Percentiles rank a stretch among this genome's conserved stretches.
These are phyloP conservation scores for Lomographa bimaculata DNA, from an alignment of 2,888 invertebrate species.

Conservation along the genomic window DNA sequence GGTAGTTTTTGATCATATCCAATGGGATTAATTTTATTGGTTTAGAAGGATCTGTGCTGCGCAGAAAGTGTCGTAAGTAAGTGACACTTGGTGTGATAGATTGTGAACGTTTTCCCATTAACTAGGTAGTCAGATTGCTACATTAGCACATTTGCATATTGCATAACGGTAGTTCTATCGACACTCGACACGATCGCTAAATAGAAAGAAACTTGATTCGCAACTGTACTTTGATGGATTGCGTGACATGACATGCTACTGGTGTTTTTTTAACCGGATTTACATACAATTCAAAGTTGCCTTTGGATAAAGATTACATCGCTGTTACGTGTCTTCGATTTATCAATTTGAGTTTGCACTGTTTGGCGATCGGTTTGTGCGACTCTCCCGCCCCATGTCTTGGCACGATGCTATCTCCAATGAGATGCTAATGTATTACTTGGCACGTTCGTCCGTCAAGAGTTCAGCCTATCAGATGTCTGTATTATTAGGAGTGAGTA, in stretches of 20 bases:
- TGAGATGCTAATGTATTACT: conserved; percentile 78
- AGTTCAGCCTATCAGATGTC: conserved; percentile 63
- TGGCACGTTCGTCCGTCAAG: conserved; percentile 63
- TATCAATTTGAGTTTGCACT: conserved; percentile 44
- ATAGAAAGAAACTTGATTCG: conserved; percentile 40
- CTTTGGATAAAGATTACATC: conserved; percentile 33
- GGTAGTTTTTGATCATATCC: conserved; percentile 5
- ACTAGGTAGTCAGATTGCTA: conserved; percentile 25
- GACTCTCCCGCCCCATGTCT: conserved; percentile 49
- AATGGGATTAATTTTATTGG: too few relatives aligned
- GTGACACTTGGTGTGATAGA: conserved; percentile 37
- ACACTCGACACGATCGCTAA: conserved; percentile 22
- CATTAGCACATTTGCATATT: conserved; percentile 39
- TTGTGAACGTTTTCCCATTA: conserved; percentile 38
- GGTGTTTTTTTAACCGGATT: conserved; percentile 14
- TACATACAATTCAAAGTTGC: conserved; percentile 19
- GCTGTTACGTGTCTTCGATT: conserved; percentile 41
- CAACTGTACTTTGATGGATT: conserved; percentile 45
- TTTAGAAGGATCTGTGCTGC: too few relatives aligned
- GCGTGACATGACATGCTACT: conserved; percentile 35
- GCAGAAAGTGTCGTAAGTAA: conserved; percentile 15
- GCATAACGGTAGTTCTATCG: conserved; percentile 35
- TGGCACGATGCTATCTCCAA: conserved; percentile 66
- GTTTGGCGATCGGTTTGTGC: conserved; percentile 44
- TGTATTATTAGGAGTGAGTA: conserved; percentile 56